phyloP scores from a whole-genome alignment of 2,888 invertebrate species.

The Siphonodentalium dalli region DNA sequence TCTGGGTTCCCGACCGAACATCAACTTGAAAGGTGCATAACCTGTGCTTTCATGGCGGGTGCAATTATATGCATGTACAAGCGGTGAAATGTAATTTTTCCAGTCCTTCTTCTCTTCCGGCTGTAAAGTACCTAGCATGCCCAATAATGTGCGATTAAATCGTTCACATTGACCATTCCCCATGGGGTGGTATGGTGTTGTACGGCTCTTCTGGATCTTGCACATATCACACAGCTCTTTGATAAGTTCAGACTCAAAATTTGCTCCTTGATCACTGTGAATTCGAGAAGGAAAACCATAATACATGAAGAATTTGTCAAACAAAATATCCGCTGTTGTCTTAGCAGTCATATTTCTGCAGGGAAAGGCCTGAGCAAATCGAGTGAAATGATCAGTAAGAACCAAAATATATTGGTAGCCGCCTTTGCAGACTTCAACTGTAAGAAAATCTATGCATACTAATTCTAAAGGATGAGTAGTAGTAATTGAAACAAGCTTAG shows the following conservation, averaged over 20 bases:
- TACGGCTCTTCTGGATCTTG: constrained; percentile 15
- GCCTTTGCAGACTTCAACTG: background rate
- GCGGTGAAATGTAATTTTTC: constrained; percentile 11
- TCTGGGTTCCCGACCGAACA: constrained; percentile 19
- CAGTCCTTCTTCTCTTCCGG: constrained; percentile 15
- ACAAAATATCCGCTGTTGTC: constrained; percentile 14
- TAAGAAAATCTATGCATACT: constrained; percentile 5
- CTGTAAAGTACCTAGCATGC: constrained; percentile 14
- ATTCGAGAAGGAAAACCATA: constrained; percentile 17
- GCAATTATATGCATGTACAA: constrained; percentile 15
- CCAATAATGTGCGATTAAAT: constrained; percentile 14
- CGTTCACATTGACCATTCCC: constrained; percentile 26
- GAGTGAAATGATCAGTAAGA: constrained; percentile 15
- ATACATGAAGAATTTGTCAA: constrained; percentile 8
- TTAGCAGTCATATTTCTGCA: constrained; percentile 15
- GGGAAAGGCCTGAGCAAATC: constrained; percentile 13
- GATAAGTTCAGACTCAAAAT: constrained; percentile 19
- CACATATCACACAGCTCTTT: constrained; percentile 11
- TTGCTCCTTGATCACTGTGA: constrained; percentile 16
- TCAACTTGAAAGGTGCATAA: constrained; percentile 16
- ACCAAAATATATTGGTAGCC: background rate
- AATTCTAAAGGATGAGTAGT: constrained; percentile 8
- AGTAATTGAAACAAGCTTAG: constrained; percentile 1
- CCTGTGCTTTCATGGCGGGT: constrained; percentile 17
- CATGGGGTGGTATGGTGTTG: constrained; percentile 24